These are phyloP conservation scores for Scatophagus argus DNA, from an alignment of 2,113 vertebrate species.

Conservation along the genomic window DNA sequence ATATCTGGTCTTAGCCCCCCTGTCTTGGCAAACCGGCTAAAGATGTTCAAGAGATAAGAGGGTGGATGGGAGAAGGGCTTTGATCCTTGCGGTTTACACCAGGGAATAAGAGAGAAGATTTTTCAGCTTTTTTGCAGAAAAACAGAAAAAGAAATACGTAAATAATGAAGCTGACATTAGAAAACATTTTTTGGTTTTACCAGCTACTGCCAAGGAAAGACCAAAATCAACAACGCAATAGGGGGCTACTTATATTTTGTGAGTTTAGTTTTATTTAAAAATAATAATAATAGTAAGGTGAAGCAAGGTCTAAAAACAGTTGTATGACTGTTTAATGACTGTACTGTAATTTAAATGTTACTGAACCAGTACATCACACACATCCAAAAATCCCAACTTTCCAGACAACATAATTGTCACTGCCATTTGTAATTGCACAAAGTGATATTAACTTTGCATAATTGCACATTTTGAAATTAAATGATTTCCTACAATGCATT, in stretches of 20 bases:
- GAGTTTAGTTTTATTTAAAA: no score
- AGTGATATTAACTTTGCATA: neutral
- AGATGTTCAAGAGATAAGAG: slow-evolving; percentile 15
- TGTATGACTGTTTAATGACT: no score
- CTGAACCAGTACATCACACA: neutral
- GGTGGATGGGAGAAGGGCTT: slow-evolving; percentile 1
- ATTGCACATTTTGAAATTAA: neutral
- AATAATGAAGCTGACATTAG: neutral
- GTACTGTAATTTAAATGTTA: neutral
- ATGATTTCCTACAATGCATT: neutral
- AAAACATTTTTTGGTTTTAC: neutral
- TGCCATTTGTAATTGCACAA: neutral
- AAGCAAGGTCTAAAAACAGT: neutral
- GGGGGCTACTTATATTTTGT: no score
- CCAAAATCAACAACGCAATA: neutral
- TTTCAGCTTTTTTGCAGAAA: no score
- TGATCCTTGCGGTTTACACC: slow-evolving; percentile 19
- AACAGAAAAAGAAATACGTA: neutral
- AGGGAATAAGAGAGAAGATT: neutral
- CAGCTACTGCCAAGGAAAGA: neutral
- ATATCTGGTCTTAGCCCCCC: slow-evolving; percentile 9
- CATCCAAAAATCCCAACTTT: neutral
- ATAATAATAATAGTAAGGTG: no score
- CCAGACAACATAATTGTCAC: neutral
- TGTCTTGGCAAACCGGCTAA: slow-evolving; percentile 9